These are phyloP conservation scores for Folsomia candida DNA, from an alignment of 2,888 invertebrate genomes.

Conservation along the genomic window DNA sequence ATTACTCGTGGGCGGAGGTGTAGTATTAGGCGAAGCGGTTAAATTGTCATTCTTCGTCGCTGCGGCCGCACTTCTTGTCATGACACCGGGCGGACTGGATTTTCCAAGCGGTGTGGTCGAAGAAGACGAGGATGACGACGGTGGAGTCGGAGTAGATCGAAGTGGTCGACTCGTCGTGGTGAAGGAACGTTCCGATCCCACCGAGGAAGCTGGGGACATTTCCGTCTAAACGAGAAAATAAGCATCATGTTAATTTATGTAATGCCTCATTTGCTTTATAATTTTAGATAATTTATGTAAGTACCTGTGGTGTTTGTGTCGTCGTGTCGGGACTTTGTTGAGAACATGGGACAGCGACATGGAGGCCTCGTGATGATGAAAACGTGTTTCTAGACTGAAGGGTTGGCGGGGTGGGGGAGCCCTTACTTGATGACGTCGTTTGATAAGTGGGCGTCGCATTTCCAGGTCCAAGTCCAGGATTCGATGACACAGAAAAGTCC, in stretches of 20 bases:
- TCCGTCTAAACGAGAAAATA: slow-evolving; percentile 41
- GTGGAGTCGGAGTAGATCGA: slow-evolving; percentile 29
- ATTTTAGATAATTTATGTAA: slow-evolving; percentile 14
- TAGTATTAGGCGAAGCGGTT: too few relatives aligned
- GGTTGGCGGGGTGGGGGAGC: not conserved
- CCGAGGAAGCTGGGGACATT: slow-evolving; percentile 50
- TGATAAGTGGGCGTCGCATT: slow-evolving; percentile 1
- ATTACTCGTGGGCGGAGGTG: slow-evolving; percentile 14
- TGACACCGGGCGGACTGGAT: slow-evolving; percentile 19
- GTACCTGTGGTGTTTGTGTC: slow-evolving; percentile 50
- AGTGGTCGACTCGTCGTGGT: slow-evolving; percentile 25
- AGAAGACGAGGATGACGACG: slow-evolving; percentile 28
- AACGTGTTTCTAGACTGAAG: not conserved
- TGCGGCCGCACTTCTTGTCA: slow-evolving; percentile 35
- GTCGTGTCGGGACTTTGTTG: slow-evolving; percentile 51
- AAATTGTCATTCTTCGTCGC: slow-evolving; percentile 45
- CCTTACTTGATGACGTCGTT: too few relatives aligned
- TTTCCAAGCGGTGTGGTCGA: slow-evolving; percentile 35
- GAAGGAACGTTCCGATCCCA: slow-evolving; percentile 43
- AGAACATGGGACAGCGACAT: slow-evolving; percentile 48
- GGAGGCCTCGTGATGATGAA: slow-evolving; percentile 23
- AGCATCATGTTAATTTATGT: too few relatives aligned
- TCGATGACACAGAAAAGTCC: not conserved
- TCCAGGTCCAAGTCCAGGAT: slow-evolving; percentile 2
- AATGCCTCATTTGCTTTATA: slow-evolving; percentile 10